phyloP scores from a whole-genome alignment of 1,140 invertebrate species.

The Campoletis sonorensis region DNA sequence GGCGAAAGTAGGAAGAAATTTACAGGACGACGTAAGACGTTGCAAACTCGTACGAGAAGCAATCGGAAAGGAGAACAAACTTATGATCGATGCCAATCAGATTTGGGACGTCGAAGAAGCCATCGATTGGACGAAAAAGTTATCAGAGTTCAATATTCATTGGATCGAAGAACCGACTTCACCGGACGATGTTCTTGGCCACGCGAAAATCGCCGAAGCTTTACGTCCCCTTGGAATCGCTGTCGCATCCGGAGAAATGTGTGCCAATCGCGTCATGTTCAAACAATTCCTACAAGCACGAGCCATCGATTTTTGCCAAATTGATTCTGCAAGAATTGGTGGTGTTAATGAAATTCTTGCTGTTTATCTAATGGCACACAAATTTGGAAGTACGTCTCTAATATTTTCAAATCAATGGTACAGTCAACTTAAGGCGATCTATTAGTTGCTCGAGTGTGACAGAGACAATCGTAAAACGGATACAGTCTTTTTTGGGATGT shows the following conservation, averaged over 20 bases:
- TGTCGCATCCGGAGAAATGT: constrained; percentile 95
- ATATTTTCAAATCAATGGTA: not conserved
- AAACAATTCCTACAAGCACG: constrained; percentile 91
- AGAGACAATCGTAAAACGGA: no score
- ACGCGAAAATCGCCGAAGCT: constrained; percentile 83
- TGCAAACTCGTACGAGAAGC: constrained; percentile 83
- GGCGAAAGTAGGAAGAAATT: constrained; percentile 90
- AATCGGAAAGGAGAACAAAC: constrained; percentile 85
- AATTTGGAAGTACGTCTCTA: constrained; percentile 79
- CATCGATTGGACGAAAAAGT: constrained; percentile 89
- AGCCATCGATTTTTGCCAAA: constrained; percentile 92
- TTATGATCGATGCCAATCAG: constrained; percentile 96
- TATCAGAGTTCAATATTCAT: constrained; percentile 84
- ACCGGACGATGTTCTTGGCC: constrained; percentile 92
- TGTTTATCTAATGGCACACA: constrained; percentile 92
- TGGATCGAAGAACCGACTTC: constrained; percentile 98
- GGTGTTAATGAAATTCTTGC: constrained; percentile 93
- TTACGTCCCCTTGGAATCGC: constrained; percentile 85
- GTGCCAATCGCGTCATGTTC: constrained; percentile 93
- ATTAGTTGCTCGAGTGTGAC: no score
- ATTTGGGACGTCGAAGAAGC: constrained; percentile 91
- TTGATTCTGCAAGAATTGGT: constrained; percentile 91
- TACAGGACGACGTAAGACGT: constrained; percentile 87
- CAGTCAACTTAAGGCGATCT: not conserved
- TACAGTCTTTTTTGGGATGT: no score